Percentiles rank a stretch among this genome's conserved stretches.
These are phyloP conservation scores for Neodontobutis hainanensis DNA, from an alignment of 2,113 vertebrate genomes.

Conservation along the genomic window DNA sequence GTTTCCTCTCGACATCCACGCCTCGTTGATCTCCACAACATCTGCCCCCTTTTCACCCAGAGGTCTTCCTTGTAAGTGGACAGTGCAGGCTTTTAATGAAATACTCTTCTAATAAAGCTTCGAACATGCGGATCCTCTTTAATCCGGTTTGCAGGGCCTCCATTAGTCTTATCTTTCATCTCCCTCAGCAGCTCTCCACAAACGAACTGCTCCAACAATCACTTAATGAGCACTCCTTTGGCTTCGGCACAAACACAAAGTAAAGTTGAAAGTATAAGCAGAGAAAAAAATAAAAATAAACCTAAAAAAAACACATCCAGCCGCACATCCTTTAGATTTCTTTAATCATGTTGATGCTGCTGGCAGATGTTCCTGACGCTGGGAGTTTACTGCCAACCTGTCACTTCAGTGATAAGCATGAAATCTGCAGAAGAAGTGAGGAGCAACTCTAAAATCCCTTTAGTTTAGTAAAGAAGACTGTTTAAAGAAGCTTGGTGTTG, in stretches of 20 bases:
- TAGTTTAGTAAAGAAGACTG: too few relatives aligned
- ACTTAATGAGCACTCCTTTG: slow-evolving; percentile 17
- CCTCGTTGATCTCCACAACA: slow-evolving; percentile 33
- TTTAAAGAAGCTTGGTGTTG: not conserved
- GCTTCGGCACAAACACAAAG: too few relatives aligned
- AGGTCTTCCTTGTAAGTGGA: slow-evolving; percentile 24
- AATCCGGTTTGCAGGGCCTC: slow-evolving; percentile 34
- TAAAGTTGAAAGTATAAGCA: not conserved
- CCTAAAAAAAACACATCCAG: not conserved
- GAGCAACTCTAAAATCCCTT: not conserved
- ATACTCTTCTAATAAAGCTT: slow-evolving; percentile 32
- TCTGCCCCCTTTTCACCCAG: slow-evolving; percentile 27
- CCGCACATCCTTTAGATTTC: not conserved
- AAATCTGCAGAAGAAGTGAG: slow-evolving; percentile 5
- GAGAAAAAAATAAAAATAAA: not conserved
- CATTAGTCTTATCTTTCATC: slow-evolving; percentile 30
- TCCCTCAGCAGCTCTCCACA: not conserved
- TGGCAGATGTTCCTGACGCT: slow-evolving; percentile 11
- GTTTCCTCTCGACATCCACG: slow-evolving; percentile 11
- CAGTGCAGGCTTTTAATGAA: slow-evolving; percentile 14
- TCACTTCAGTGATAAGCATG: not conserved
- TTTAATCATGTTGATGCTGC: not conserved
- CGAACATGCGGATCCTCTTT: slow-evolving; percentile 25
- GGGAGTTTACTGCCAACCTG: slow-evolving; percentile 10
- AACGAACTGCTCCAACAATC: slow-evolving; percentile 10